Percentiles rank a stretch among this genome's conserved stretches.
Conservation (phyloP, 1,140 invertebrate genomes). For the Panulirus ornatus region DNA sequence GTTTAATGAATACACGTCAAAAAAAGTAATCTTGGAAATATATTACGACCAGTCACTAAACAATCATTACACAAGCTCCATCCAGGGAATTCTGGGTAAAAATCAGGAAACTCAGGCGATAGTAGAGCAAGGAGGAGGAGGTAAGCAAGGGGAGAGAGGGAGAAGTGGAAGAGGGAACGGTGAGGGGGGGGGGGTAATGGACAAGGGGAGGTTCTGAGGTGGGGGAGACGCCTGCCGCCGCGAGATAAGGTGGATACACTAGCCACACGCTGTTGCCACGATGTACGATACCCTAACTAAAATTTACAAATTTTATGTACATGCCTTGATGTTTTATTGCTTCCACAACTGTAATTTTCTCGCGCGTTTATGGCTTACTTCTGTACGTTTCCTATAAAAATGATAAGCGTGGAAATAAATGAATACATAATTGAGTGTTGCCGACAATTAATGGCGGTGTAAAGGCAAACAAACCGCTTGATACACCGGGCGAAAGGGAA, state of each 20-base stretch:
- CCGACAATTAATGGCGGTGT: no score
- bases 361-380: no score
- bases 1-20: neutral
- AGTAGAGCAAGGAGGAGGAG: slow-evolving; percentile 1
- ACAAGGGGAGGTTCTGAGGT: neutral
- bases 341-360: neutral
- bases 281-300: slow-evolving; percentile 2
- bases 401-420: no score
- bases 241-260: slow-evolving; percentile 27
- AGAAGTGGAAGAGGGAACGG: neutral
- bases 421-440: no score
- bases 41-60: neutral
- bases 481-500: no score
- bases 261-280: slow-evolving; percentile 5
- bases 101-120: neutral
- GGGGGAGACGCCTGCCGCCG: slow-evolving; percentile 25
- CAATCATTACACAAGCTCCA: neutral
- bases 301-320: neutral
- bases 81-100: neutral
- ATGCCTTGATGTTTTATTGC: neutral
- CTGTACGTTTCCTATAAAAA: no score
- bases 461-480: no score
- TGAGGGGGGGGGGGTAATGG: neutral
- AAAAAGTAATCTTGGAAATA: neutral
- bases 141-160: neutral